Percentiles rank a stretch among this genome's conserved stretches.
Conservation (phyloP, 2,113 vertebrate genomes). For the Phalacrocorax aristotelis region DNA sequence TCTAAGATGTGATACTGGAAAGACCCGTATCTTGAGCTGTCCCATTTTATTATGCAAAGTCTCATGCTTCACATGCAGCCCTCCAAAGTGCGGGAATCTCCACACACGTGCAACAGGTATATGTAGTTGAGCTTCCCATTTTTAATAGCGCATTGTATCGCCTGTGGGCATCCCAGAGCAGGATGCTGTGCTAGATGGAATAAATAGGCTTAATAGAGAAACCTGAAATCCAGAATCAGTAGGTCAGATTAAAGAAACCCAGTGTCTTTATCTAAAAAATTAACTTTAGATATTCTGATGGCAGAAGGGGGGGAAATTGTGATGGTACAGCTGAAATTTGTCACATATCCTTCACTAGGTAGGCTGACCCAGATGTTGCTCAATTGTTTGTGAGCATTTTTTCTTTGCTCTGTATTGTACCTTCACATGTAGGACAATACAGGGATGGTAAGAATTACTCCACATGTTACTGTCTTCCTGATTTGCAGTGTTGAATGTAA, state of each 20-base stretch:
- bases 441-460: background rate
- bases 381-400: background rate
- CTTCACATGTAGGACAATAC: background rate
- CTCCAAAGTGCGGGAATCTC: constrained; percentile 19
- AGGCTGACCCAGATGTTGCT: background rate
- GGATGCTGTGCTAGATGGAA: background rate
- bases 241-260: background rate
- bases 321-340: background rate
- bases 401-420: background rate
- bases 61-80: background rate
- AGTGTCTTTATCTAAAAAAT: background rate
- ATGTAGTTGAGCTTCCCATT: background rate
- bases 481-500: background rate
- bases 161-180: background rate
- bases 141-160: background rate
- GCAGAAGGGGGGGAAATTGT: background rate
- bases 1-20: background rate
- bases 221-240: background rate
- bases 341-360: background rate
- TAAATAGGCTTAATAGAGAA: background rate
- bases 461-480: background rate
- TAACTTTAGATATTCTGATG: background rate
- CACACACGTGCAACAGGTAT: background rate
- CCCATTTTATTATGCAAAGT: background rate
- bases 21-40: background rate